Percentiles rank a stretch among this genome's conserved stretches.
These are phyloP conservation scores for Lepus townsendii DNA, from an alignment of 2,797 vertebrate species.

Conservation along the genomic window DNA sequence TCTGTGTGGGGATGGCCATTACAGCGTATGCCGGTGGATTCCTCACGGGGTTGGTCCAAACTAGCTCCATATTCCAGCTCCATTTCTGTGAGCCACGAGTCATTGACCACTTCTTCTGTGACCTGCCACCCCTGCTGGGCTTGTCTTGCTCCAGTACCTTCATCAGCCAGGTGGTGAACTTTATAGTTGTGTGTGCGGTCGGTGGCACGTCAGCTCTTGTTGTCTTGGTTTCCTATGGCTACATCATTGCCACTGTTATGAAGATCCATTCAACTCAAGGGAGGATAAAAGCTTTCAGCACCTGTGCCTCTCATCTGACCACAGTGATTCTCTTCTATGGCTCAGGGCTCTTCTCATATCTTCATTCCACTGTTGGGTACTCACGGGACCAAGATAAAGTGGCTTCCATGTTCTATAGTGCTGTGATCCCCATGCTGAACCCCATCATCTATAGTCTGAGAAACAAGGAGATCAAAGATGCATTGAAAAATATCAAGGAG, in stretches of 20 bases:
- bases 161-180: slow-evolving; percentile 68
- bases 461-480: slow-evolving; percentile 79
- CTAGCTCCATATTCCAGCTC: slow-evolving; percentile 68
- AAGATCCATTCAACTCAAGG: slow-evolving; percentile 70
- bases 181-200: slow-evolving; percentile 57
- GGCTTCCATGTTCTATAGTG: slow-evolving; percentile 64
- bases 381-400: slow-evolving; percentile 54
- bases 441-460: slow-evolving; percentile 74
- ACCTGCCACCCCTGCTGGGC: slow-evolving; percentile 69
- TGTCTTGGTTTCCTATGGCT: slow-evolving; percentile 74
- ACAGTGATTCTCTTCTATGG: slow-evolving; percentile 69
- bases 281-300: slow-evolving; percentile 70
- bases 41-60: slow-evolving; percentile 74
- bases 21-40: slow-evolving; percentile 33
- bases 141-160: slow-evolving; percentile 77
- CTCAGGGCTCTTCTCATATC: slow-evolving; percentile 76
- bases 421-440: slow-evolving; percentile 76
- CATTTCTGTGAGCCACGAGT: slow-evolving; percentile 69
- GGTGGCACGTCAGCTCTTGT: slow-evolving; percentile 54
- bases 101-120: slow-evolving; percentile 81
- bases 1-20: slow-evolving; percentile 42
- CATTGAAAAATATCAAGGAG: slow-evolving; percentile 65
- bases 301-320: slow-evolving; percentile 73
- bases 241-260: slow-evolving; percentile 64
- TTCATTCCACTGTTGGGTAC: slow-evolving; percentile 35